A percentile compares a stretch with the other conserved stretches of the same genome.
phyloP scores from a whole-genome alignment of 2,797 vertebrate species.

The Squalus acanthias region DNA sequence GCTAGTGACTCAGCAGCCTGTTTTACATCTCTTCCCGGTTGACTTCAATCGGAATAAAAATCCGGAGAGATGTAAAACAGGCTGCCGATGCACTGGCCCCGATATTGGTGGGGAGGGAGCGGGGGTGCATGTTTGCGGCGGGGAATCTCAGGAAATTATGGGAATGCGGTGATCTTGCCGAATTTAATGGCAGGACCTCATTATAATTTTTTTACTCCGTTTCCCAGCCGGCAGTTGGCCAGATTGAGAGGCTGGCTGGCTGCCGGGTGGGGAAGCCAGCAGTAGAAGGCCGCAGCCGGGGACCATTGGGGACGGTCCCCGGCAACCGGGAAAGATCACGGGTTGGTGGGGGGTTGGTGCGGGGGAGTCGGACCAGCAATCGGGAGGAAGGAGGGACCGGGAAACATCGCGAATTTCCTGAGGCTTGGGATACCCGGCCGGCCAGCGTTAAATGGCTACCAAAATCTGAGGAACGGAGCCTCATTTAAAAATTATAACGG shows the following conservation, averaged over 20 bases:
- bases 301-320: neutral
- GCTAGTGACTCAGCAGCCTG: neutral
- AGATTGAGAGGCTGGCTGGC: no score
- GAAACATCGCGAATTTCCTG: neutral
- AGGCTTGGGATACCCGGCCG: neutral
- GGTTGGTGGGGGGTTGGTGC: neutral
- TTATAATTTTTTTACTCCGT: neutral
- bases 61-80: neutral
- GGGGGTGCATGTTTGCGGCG: neutral
- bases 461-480: neutral
- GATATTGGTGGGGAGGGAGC: neutral
- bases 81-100: neutral
- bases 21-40: neutral
- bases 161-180: neutral
- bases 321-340: neutral
- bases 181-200: neutral
- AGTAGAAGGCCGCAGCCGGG: neutral
- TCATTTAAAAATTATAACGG: neutral
- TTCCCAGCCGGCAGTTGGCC: neutral
- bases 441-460: neutral
- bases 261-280: no score
- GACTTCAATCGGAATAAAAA: neutral
- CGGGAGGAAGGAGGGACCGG: neutral
- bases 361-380: neutral
- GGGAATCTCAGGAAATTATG: neutral